phyloP scores from a whole-genome alignment of 1,140 invertebrate species.

The Hyposmocoma kahamanoa region DNA sequence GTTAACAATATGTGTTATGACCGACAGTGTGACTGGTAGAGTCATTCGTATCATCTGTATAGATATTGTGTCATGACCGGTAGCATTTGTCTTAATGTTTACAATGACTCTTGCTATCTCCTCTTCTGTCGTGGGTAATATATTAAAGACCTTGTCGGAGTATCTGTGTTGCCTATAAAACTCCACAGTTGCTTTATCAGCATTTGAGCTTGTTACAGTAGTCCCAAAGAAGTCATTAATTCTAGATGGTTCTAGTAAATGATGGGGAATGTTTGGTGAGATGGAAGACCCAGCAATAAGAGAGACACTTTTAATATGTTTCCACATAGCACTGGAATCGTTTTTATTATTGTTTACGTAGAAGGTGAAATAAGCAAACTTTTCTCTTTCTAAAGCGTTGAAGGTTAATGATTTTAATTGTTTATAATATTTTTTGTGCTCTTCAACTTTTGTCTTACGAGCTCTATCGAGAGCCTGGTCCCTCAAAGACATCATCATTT shows the following conservation, averaged over 20 bases:
- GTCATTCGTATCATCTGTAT: slow-evolving; percentile 5
- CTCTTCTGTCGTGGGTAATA: not conserved
- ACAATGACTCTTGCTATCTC: not conserved
- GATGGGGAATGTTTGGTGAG: not conserved
- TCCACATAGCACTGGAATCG: not conserved
- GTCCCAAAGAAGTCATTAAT: slow-evolving; percentile 4
- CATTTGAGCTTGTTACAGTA: not conserved
- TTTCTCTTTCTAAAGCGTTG: not conserved
- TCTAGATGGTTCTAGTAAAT: not conserved
- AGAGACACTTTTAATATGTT: not conserved
- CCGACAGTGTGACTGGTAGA: not conserved
- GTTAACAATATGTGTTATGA: slow-evolving; percentile 6
- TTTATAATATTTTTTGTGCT: not conserved
- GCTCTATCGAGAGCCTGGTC: not conserved
- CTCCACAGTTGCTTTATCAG: not conserved
- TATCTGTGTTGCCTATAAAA: not conserved
- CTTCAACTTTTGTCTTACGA: not conserved
- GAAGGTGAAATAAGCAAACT: not conserved
- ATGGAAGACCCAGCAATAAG: not conserved
- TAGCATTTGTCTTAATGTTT: slow-evolving; percentile 2
- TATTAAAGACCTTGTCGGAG: not conserved
- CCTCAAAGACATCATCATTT: slow-evolving; percentile 1
- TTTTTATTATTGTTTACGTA: slow-evolving; percentile 1
- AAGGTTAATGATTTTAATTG: not conserved
- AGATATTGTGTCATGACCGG: not conserved